Conservation (phyloP, 2,113 vertebrate species). For the Cavia aperea region DNA sequence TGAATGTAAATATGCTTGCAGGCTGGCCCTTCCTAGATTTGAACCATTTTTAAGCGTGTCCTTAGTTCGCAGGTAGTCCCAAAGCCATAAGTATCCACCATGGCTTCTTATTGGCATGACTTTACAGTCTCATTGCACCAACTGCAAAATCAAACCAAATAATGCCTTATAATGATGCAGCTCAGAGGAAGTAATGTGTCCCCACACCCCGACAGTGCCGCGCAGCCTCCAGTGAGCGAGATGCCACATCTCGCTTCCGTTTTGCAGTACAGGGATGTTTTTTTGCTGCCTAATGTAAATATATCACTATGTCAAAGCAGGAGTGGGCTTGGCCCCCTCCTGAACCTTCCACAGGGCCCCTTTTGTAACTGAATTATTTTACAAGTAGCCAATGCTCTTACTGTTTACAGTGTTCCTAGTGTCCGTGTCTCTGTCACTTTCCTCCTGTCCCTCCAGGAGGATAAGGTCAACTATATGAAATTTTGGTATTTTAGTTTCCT, state of each 20-base stretch:
- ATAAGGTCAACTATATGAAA: neutral
- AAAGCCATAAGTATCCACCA: neutral
- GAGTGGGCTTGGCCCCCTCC: constrained; percentile 7
- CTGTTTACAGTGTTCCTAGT: constrained; percentile 46
- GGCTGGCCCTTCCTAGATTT: constrained; percentile 38
- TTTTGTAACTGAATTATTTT: constrained; percentile 31
- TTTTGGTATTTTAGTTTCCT: neutral
- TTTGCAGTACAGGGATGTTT: constrained; percentile 47
- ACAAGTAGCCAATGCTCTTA: constrained; percentile 47
- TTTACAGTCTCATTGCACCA: constrained; percentile 29
- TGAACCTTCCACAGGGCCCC: neutral
- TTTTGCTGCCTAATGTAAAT: constrained; percentile 61
- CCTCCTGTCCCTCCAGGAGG: neutral
- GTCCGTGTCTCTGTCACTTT: neutral
- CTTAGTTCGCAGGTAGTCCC: constrained; percentile 19
- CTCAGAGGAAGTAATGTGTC: neutral
- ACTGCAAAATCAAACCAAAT: constrained; percentile 59
- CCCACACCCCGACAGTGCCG: neutral
- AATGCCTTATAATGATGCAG: constrained; percentile 62
- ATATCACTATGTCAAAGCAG: neutral
- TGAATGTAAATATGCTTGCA: neutral
- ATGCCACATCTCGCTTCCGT: neutral
- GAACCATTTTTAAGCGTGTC: constrained; percentile 32
- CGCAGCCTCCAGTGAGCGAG: neutral
- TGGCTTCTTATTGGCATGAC: constrained; percentile 35